Evolutionary conservation across 2,113 vertebrate species (phyloP), one percentile per base, ranked within the genome.

Genomic region (Hippopotamus amphibius): DNA sequence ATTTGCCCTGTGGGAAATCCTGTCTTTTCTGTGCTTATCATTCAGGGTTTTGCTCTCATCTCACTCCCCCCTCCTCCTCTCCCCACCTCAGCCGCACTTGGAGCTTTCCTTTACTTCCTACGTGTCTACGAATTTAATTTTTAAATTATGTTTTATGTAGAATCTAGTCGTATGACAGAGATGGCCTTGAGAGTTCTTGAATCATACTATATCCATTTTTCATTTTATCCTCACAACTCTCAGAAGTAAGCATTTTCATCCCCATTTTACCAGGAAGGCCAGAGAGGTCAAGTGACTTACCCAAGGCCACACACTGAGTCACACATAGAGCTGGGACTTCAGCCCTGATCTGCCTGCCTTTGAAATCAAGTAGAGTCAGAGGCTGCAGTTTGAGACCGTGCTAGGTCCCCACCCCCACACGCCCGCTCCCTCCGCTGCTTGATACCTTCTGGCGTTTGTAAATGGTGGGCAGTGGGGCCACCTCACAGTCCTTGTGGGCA

Each of bases 401-500:
- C 71, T 57, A 8, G 22, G 30, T n/a, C 41, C 37, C 43, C 7
- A 7, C 13, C 21, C 15, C 33, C 3, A 33, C 55, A 17, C 0
- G 17, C 65, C 43, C 76, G 43, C 2, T 77, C 71, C 93, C n/a
- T 59, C 33, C 26, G 24, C 71, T n/a, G 33, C 26, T 17, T 14
- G 57, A 28, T 98, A 99, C 99, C 99, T 99, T 99, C 97, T 99
- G 99, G 9, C 98, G 98, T 63, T 98, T 98, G 97, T 99, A 99
- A 97, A 99, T 97, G 37, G 97, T 98, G 48, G 98, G 98, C 91
- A 99, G 98, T 0, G 99, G 99, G 0, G 99, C 99, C 37, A 99
- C 99, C 43, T 99, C 99, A 0, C 99, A 99, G 98, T 99, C 99
- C 95, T 99, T 99, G 98, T 99, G 99, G 2, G 98, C 98, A 0